Percentiles rank a stretch among this genome's conserved stretches.
These are phyloP conservation scores for Drosophila mercatorum DNA, from an alignment of 2,888 invertebrate species.

Conservation along the genomic window DNA sequence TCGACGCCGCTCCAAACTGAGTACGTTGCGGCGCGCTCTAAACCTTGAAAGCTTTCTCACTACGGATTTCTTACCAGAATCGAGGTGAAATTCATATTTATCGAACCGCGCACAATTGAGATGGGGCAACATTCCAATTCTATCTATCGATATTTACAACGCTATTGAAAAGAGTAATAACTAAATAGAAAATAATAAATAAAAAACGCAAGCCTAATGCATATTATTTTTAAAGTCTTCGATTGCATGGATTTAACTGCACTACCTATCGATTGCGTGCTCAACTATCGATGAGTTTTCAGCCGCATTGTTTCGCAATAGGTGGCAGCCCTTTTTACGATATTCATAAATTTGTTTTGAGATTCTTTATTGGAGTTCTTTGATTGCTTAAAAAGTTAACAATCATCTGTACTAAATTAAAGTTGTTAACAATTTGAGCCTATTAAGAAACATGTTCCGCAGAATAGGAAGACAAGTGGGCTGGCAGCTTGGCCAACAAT, in stretches of 20 bases:
- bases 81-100: not conserved
- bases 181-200: not conserved
- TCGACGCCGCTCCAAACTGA: slow-evolving; percentile 78
- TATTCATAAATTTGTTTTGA: slow-evolving; percentile 35
- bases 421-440: not conserved
- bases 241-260: too few species aligned
- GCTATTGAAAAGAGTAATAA: not conserved
- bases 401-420: slow-evolving; percentile 14
- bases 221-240: not conserved
- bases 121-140: not conserved
- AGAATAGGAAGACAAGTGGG: slow-evolving; percentile 54
- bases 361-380: slow-evolving; percentile 19
- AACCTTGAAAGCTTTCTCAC: slow-evolving; percentile 41
- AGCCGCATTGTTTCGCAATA: not conserved
- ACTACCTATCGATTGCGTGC: slow-evolving; percentile 16
- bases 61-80: slow-evolving; percentile 1
- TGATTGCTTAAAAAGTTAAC: slow-evolving; percentile 3
- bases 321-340: slow-evolving; percentile 32
- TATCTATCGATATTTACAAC: not conserved
- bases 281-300: not conserved
- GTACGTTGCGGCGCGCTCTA: slow-evolving; percentile 17
- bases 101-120: slow-evolving; percentile 27
- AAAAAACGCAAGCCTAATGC: not conserved
- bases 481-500: slow-evolving; percentile 48
- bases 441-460: slow-evolving; percentile 62